Conservation (phyloP, 1,140 invertebrate genomes). For the Tetramorium simillimum region DNA sequence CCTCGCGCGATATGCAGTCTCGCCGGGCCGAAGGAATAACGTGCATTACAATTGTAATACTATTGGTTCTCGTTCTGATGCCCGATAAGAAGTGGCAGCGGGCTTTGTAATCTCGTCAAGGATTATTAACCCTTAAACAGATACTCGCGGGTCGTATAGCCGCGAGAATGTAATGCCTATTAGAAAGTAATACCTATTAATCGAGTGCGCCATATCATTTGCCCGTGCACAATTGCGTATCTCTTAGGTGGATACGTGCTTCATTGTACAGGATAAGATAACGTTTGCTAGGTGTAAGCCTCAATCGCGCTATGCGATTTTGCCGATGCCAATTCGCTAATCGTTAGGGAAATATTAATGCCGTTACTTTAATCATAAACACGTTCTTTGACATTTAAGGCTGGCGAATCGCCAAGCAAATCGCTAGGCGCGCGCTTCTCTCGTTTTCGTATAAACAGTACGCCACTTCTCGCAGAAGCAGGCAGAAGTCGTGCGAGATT, state of each 20-base stretch:
- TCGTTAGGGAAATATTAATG: background rate
- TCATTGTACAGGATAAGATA: background rate
- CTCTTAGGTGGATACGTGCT: background rate
- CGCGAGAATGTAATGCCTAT: conserved; percentile 15
- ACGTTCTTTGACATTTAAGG: background rate
- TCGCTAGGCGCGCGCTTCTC: conserved; percentile 46
- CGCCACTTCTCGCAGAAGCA: conserved; percentile 46
- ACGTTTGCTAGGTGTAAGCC: background rate
- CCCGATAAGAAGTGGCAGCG: conserved; percentile 52
- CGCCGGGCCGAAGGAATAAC: conserved; percentile 60
- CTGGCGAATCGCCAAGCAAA: conserved; percentile 59
- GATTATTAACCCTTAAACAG: conserved; percentile 60
- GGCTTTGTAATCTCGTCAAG: conserved; percentile 39
- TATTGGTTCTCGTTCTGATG: conserved; percentile 53
- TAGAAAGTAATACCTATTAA: conserved; percentile 42
- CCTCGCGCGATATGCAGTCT: conserved; percentile 65
- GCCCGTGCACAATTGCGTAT: background rate
- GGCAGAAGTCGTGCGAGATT: conserved; percentile 73
- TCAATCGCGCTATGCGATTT: background rate
- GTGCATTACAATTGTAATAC: conserved; percentile 63
- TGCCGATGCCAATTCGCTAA: background rate
- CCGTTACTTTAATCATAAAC: background rate
- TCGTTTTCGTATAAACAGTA: conserved; percentile 55
- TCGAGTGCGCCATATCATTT: conserved; percentile 24
- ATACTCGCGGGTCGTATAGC: background rate